Evolutionary conservation across 2,113 vertebrate species (phyloP), one percentile per base, ranked within the genome.

Genomic region (Pantherophis guttatus): DNA sequence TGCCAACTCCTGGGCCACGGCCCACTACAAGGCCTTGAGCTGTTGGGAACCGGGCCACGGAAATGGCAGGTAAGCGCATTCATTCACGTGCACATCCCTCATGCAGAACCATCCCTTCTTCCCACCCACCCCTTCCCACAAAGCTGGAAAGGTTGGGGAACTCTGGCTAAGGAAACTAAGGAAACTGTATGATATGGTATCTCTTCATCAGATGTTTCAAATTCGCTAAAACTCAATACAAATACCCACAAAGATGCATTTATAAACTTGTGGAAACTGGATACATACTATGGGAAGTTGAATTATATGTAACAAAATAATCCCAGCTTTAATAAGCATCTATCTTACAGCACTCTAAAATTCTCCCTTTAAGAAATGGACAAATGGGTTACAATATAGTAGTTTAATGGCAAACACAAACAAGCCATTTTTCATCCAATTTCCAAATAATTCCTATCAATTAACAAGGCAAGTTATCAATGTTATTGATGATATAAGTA

Each of bases 1-100:
- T 29, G 13, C 26, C 62, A 65, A 65, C 5, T 11, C 29, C 5
- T 0, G 5, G 29, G 62, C 0, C 0, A 1, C 1, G 1, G 5
- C 5, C n/a, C 12, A 70, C 29, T n/a, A 70, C 13, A 17, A 70
- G 13, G 65, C 29, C 65, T 33, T 33, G 12, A 70, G 29, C 65
- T 70, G 13, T n/a, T 70, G 62, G 29, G 29, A 70, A 70, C 12
- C 0, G 4, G 29, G 11, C 29, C 4, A 0, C 12, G 1, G 29
- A 70, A 70, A 6, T 70, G 65, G 29, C 29, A n/a, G 65, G 29
- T 1, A 0, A 70, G 12, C 11, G n/a, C 29, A 70, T 70, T n/a
- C 65, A 29, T 70, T 70, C 13, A 70, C 2, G 1, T 17, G 29
- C n/a, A 33, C 65, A 70, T 70, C 29, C 5, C 29, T 62, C 59